Base-by-base conservation (phyloP, 2,113 vertebrate genomes). In the Cyanoderma ruficeps region DNA sequence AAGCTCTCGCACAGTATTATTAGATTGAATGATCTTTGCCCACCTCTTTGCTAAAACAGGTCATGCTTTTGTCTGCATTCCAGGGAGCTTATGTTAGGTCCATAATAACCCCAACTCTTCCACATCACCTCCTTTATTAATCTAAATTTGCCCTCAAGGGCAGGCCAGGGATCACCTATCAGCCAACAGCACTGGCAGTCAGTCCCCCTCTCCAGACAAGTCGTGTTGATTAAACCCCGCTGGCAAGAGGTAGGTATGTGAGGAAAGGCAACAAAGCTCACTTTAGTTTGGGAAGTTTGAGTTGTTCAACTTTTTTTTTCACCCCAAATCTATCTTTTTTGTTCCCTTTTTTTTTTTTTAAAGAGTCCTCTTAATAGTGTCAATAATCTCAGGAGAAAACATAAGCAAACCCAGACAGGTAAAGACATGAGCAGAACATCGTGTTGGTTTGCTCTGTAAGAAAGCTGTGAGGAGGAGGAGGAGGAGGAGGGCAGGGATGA, bases 21-120 rank as follows among this genome's bases (percentile, higher is more conserved):
- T 82, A 93, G 70, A 86, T 4, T 61, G 84, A 94, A 69, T 2
- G 25, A 80, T 80, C 65, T 74, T n/a, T 91, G 77, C 79, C 75
- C 74, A 90, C 60, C 72, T 92, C 70, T 86, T 63, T 87, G 78
- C 83, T 86, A 39, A 87, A 89, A 52, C 57, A 91, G 90, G 84
- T 89, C 85, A 93, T 83, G 61, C 89, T 89, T 94, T 87, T 92
- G 92, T 96, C 93, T 96, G 94, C 93, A 93, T 93, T 96, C 91
- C 95, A 93, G 83, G 25, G 50, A 96, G 92, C 71, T 96, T 90
- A 94, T 53, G 83, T 75, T 81, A 90, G 82, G 81, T 69, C 87
- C 92, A n/a, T 79, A 92, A 96, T 52, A 96, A 86, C 87, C 84
- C 53, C 83, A 83, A 39, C 76, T 90, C 82, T 96, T 94, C 81